Conservation (phyloP, 2,888 invertebrate genomes). For the Anthophora plumipes region DNA sequence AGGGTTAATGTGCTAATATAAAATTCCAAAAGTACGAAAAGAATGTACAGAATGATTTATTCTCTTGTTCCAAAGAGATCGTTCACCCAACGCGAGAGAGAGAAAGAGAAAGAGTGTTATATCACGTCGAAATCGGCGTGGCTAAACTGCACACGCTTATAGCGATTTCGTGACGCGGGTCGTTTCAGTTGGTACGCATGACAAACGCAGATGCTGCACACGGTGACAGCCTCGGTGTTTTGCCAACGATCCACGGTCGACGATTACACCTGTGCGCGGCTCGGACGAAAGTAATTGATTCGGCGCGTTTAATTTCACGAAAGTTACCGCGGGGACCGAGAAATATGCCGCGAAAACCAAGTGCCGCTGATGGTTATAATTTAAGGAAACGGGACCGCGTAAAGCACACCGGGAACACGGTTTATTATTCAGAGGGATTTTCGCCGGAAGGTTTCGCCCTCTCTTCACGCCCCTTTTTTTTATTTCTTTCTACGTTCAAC, state of each 20-base stretch:
- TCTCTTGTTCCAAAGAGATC: conserved; percentile 32
- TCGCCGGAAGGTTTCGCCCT: conserved; percentile 45
- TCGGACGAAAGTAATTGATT: conserved; percentile 79
- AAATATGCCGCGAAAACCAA: conserved; percentile 79
- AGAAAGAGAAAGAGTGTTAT: conserved; percentile 20
- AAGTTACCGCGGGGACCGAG: conserved; percentile 80
- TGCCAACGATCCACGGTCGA: conserved; percentile 46
- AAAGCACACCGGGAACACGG: conserved; percentile 79
- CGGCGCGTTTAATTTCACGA: conserved; percentile 82
- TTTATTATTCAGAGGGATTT: conserved; percentile 72
- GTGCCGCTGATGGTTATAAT: conserved; percentile 83
- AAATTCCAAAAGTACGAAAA: no score
- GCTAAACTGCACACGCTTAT: conserved; percentile 43
- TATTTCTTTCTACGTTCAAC: conserved; percentile 19
- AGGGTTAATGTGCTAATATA: no score
- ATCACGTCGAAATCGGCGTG: conserved; percentile 33
- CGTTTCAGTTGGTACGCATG: conserved; percentile 13
- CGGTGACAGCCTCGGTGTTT: conserved; percentile 67
- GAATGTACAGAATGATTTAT: no score
- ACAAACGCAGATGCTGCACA: conserved; percentile 60
- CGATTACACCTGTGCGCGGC: conserved; percentile 14
- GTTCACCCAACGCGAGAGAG: not conserved
- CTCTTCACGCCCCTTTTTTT: conserved; percentile 18
- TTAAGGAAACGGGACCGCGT: conserved; percentile 80
- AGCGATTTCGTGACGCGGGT: conserved; percentile 19